These are phyloP conservation scores for Medauroidea extradentata DNA, from an alignment of 1,140 invertebrate genomes.

Conservation along the genomic window DNA sequence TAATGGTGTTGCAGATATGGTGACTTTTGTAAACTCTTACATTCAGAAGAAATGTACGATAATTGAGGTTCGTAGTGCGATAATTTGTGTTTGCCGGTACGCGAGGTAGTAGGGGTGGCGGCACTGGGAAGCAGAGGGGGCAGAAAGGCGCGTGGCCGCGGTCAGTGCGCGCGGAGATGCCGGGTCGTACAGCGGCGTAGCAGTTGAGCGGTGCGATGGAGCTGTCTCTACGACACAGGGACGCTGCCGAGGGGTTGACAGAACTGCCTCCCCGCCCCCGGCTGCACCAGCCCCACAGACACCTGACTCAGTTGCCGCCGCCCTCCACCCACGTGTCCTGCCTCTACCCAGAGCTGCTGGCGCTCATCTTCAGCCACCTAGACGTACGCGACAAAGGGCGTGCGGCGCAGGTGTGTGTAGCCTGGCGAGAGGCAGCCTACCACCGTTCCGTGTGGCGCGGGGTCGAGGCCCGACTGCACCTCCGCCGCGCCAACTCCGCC, in stretches of 20 bases:
- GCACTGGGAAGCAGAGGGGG: background rate
- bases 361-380: conserved; percentile 86
- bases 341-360: conserved; percentile 87
- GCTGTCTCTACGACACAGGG: too few relatives aligned
- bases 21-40: too few relatives aligned
- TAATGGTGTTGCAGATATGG: too few relatives aligned
- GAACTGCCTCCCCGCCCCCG: background rate
- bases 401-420: conserved; percentile 82
- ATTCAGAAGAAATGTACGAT: too few relatives aligned
- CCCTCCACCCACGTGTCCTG: conserved; percentile 76
- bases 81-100: too few relatives aligned
- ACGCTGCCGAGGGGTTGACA: too few relatives aligned
- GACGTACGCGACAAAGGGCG: conserved; percentile 83
- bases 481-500: conserved; percentile 73
- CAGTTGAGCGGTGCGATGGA: too few relatives aligned
- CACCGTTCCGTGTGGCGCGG: conserved; percentile 89
- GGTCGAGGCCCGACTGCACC: conserved; percentile 84
- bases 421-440: conserved; percentile 89
- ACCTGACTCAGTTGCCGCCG: conserved; percentile 18
- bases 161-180: conserved; percentile 3
- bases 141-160: background rate
- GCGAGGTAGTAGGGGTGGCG: background rate
- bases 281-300: conserved; percentile 6
- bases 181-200: too few relatives aligned
- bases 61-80: too few relatives aligned